Evolutionary conservation across 2,888 invertebrate genomes (phyloP).

Genomic region (Eueremaeus valkanovi): DNA sequence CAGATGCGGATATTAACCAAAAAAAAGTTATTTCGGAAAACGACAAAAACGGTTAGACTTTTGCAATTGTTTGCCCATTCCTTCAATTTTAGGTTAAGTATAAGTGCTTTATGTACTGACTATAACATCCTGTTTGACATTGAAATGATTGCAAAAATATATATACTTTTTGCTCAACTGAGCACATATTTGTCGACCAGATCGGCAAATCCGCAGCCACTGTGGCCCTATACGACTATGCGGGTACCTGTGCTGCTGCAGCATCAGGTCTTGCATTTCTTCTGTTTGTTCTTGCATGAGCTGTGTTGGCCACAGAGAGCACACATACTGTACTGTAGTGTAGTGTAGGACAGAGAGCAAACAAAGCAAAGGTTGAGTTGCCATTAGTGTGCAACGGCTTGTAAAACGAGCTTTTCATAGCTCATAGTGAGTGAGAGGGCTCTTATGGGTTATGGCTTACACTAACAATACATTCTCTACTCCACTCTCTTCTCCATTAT

Average conservation of each 20-base stretch:
- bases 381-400: constrained; percentile 37
- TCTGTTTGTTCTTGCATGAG: not conserved
- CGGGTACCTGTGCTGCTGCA: not conserved
- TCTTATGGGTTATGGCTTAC: constrained; percentile 22
- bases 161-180: constrained; percentile 21
- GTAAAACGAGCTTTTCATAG: constrained; percentile 35
- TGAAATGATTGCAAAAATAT: constrained; percentile 12
- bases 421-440: constrained; percentile 11
- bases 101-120: constrained; percentile 32
- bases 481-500: constrained; percentile 35
- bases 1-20: constrained; percentile 1
- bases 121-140: constrained; percentile 36
- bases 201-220: too few species aligned
- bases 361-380: constrained; percentile 12
- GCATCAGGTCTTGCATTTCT: too few species aligned
- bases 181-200: constrained; percentile 5
- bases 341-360: too few species aligned
- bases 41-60: not conserved
- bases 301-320: not conserved
- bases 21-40: constrained; percentile 6
- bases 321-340: too few species aligned
- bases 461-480: constrained; percentile 23
- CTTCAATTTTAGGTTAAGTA: constrained; percentile 12
- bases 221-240: not conserved
- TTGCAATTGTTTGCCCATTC: not conserved